Base-by-base conservation (phyloP, 2,888 invertebrate genomes). In the Seladonia tumulorum region DNA sequence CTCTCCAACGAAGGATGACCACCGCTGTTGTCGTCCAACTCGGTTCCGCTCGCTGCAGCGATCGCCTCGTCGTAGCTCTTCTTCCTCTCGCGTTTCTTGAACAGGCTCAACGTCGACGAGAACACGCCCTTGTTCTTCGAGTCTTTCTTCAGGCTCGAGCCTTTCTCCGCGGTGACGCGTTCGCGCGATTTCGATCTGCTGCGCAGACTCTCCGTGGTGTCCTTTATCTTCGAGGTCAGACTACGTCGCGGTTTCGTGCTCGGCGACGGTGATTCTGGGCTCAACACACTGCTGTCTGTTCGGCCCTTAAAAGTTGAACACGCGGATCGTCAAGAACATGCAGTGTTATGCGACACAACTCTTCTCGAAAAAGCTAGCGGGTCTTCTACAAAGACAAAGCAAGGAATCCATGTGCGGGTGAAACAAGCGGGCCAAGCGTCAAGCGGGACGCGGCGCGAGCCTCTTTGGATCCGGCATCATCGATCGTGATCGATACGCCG, bases 171-270 rank as follows among this genome's bases (percentile, higher is more conserved):
- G 5, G 94, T 90, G 0, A 86, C 92, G 5, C 95, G 90, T 77
- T 95, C 95, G 35, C 94, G 90, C 25, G 94, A 95, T 80, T 95
- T 95, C 4, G 95, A 95, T 78, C 95, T 92, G 82, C 93, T 94
- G 42, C 95, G 93, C 68, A 95, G 82, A 73, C 94, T 95, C 81
- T 95, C 95, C 14, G 95, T 94, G 14, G 95, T 95, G 80, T 95
- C 95, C 87, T 92, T 94, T 47, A 95, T 90, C 85, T 95, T 94
- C 18, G 94, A 93, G 10, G 95, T 94, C 29, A 95, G 88, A 57
- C 94, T 95, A n/a, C 93, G 91, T 25, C 95, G 92, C 5, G 94
- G 91, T 79, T 94, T 94, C 49, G 92, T 89, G 53, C 91, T 92
- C 10, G 94, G 92, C 39, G 93, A 94, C 16, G 95, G 95, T 0